These are phyloP conservation scores for Remorina albescens DNA, from an alignment of 2,797 vertebrate species.

Conservation along the genomic window DNA sequence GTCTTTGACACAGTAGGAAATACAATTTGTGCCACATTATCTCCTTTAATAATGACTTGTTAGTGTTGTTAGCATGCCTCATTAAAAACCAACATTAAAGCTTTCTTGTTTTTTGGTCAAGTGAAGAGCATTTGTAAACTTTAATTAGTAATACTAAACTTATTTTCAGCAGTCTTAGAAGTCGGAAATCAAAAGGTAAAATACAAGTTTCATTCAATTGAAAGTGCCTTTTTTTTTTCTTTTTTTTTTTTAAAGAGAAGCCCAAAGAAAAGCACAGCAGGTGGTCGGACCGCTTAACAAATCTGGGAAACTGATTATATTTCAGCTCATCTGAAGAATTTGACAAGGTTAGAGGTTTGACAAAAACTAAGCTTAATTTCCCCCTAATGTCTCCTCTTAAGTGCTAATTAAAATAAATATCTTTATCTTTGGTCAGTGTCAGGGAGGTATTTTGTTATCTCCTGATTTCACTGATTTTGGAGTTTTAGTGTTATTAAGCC, in stretches of 20 bases:
- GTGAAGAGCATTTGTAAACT: constrained; percentile 24
- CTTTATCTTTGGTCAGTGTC: constrained; percentile 50
- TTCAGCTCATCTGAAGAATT: constrained; percentile 31
- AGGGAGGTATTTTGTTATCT: constrained; percentile 35
- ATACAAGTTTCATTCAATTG: constrained; percentile 11
- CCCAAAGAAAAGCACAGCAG: constrained; percentile 29
- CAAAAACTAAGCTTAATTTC: constrained; percentile 41
- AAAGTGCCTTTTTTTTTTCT: constrained; percentile 19
- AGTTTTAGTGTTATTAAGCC: constrained; percentile 28
- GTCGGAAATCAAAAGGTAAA: constrained; percentile 32
- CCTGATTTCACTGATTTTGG: constrained; percentile 32
- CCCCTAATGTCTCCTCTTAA: constrained; percentile 40
- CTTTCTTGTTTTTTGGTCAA: constrained; percentile 43
- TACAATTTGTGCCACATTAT: constrained; percentile 35
- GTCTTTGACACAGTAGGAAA: constrained; percentile 38
- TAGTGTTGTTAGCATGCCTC: constrained; percentile 43
- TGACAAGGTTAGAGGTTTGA: constrained; percentile 40
- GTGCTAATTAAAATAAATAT: constrained; percentile 52
- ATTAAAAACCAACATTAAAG: constrained; percentile 49
- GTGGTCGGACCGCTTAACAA: constrained; percentile 30
- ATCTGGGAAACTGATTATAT: constrained; percentile 37
- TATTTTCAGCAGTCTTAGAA: constrained; percentile 21
- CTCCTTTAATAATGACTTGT: constrained; percentile 42
- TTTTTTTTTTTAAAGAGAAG: constrained; percentile 6
- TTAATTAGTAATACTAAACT: constrained; percentile 15